phyloP scores from a whole-genome alignment of 2,888 invertebrate species.

The Lithophane socia region DNA sequence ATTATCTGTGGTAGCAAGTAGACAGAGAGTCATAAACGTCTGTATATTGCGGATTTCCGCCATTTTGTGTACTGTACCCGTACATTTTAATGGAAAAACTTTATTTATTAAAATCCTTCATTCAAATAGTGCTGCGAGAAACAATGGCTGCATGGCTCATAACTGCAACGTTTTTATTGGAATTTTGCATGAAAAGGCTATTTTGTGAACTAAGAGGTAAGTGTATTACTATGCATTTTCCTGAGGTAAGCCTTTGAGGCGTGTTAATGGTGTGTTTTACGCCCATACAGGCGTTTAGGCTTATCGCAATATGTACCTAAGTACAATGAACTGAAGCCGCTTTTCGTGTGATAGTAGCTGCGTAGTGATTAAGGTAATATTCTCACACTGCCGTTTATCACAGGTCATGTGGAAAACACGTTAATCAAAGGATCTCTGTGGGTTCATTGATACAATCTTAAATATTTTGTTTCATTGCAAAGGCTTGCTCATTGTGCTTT shows the following conservation, averaged over 20 bases:
- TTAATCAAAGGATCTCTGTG: not conserved
- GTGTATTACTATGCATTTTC: slow-evolving; percentile 5
- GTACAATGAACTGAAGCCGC: not conserved
- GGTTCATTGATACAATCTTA: not conserved
- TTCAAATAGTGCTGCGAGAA: slow-evolving; percentile 39
- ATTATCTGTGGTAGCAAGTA: slow-evolving; percentile 4
- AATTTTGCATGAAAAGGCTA: slow-evolving; percentile 16
- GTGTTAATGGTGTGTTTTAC: slow-evolving; percentile 9
- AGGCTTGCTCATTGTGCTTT: not conserved
- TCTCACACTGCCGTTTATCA: not conserved
- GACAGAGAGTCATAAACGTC: slow-evolving; percentile 38
- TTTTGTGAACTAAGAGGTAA: not conserved
- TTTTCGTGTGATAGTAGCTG: not conserved
- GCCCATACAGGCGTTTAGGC: not conserved
- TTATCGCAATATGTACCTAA: slow-evolving; percentile 18
- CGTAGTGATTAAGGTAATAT: not conserved
- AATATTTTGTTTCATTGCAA: not conserved
- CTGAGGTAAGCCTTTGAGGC: not conserved
- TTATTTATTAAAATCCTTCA: slow-evolving; percentile 64
- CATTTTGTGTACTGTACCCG: slow-evolving; percentile 40
- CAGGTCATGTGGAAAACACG: not conserved
- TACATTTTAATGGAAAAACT: slow-evolving; percentile 65
- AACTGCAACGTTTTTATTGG: slow-evolving; percentile 26
- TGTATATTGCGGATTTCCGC: slow-evolving; percentile 37
- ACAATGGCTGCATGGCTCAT: slow-evolving; percentile 35